Base-by-base conservation (phyloP, 2,888 invertebrate genomes). In the Entomobrya proxima region DNA sequence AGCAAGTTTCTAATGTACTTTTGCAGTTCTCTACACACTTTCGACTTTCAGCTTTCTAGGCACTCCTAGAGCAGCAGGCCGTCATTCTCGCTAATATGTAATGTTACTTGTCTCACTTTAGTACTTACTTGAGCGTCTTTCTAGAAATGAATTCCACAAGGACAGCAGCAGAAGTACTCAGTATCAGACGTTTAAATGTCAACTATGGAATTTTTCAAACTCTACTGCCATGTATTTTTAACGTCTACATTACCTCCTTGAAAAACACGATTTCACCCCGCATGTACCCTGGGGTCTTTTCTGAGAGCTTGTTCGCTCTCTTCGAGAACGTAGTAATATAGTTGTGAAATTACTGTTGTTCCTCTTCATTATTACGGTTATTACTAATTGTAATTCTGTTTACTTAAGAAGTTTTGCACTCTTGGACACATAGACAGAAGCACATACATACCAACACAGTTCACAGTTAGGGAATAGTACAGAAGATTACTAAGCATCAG, bases 301-400 rank as follows among this genome's bases (percentile, higher is more conserved):
- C 11, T 35, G 64, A 58, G 13, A 18, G 27, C 2, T 5, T 15
- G 18, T 37, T 37, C 18, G 4, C 32, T 5, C n/a, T 5, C 61
- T 35, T 32, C 32, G 35, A 35, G 61, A 18, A 9, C 30, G 35
- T 61, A 32, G 11, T 64, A 35, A 7, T 35, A 37, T 27, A 40
- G 69, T 15, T 69, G 15, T 32, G 15, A 69, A 69, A 69, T 44
- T 69, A n/a, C 69, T 37, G 13, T 67, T 44, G 27, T 72, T 72
- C 15, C 24, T 37, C 72, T 72, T 72, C 72, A 72, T 72, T n/a
- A n/a, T n/a, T 72, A 47, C n/a, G 27, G 15, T 72, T 72, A 72
- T 72, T 72, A 47, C 72, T 50, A 72, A 72, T 72, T 47, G 47
- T 30, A 72, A 30, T 30, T 47, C n/a, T 32, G 72, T 72, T 72